phyloP scores from a whole-genome alignment of 2,888 invertebrate genomes.

The Oxyteleia sp. region DNA sequence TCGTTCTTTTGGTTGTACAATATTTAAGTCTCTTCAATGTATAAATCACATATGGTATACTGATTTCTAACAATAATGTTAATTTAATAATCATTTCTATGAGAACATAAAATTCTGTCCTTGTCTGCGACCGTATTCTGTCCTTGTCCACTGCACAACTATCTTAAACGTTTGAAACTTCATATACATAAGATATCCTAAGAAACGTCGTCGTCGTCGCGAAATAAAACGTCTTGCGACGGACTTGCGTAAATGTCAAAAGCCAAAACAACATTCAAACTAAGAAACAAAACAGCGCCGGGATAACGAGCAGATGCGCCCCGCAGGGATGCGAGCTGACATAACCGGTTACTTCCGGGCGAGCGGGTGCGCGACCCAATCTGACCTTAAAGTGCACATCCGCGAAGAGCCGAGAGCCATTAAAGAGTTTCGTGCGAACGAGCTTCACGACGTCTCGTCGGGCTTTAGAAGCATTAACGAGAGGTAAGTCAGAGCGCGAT shows the following conservation, averaged over 20 bases:
- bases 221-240: background rate
- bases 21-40: too few relatives aligned
- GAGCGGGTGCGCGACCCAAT: slow-evolving; percentile 21
- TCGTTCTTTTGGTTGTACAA: too few relatives aligned
- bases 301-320: slow-evolving; percentile 38
- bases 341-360: slow-evolving; percentile 48
- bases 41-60: too few relatives aligned
- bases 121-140: too few relatives aligned
- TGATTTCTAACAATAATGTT: too few relatives aligned
- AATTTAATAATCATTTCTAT: too few relatives aligned
- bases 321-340: slow-evolving; percentile 35
- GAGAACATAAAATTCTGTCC: too few relatives aligned
- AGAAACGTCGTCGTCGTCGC: background rate
- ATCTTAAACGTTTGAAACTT: too few relatives aligned
- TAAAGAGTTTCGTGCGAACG: slow-evolving; percentile 79
- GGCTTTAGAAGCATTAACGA: slow-evolving; percentile 66
- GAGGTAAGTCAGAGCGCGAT: slow-evolving; percentile 46
- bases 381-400: slow-evolving; percentile 52
- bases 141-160: too few relatives aligned
- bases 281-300: slow-evolving; percentile 21
- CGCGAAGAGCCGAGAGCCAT: slow-evolving; percentile 72
- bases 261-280: slow-evolving; percentile 45
- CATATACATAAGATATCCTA: too few relatives aligned
- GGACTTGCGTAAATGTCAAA: slow-evolving; percentile 23
- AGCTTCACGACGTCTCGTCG: slow-evolving; percentile 64